Base-by-base conservation (phyloP, 92 coral and sea anemone genomes). In the Diadumene lineata region DNA sequence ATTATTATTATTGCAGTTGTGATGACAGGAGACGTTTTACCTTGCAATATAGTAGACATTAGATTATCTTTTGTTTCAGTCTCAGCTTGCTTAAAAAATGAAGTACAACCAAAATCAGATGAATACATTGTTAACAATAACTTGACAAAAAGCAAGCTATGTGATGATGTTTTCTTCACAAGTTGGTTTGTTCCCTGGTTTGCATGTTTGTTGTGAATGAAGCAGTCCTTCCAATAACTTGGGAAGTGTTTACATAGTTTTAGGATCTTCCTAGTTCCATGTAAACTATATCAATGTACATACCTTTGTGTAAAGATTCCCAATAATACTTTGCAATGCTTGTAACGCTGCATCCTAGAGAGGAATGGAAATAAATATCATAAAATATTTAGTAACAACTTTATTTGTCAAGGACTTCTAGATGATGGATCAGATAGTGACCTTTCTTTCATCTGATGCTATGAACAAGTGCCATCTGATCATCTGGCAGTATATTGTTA, bases 281-380 rank as follows among this genome's bases (percentile, higher is more conserved):
- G 29, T 53, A 8, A 10, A 1, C n/a, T 38, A 53, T 8, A 58
- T 58, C 15, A 22, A 18, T 22, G 30, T n/a, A 25, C 80, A 50
- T 50, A 90, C 96, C 82, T 89, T 86, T 17, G 83, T 16, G 44
- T 83, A 68, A 22, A 94, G 62, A 68, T 85, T 92, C 73, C 74
- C 75, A 31, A 92, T 77, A 55, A 85, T 79, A 64, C 89, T 84
- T 80, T 83, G 76, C 53, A 92, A 56, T 0, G 98, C 90, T 60
- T 70, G 60, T 38, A 85, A 73, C 22, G 91, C 75, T 16, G 97
- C 97, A 46, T 84, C 92, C 98, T 94, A 60, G 22, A 66, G 74
- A 1, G 32, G 31, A 56, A 51, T 24, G 18, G 30, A 73, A 57
- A 30, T 1, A 17, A 10, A 25, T 43, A 24, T 19, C 17, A 50